Evolutionary conservation across 1,140 invertebrate species (phyloP).

Genomic region (Scylla paramamosain): DNA sequence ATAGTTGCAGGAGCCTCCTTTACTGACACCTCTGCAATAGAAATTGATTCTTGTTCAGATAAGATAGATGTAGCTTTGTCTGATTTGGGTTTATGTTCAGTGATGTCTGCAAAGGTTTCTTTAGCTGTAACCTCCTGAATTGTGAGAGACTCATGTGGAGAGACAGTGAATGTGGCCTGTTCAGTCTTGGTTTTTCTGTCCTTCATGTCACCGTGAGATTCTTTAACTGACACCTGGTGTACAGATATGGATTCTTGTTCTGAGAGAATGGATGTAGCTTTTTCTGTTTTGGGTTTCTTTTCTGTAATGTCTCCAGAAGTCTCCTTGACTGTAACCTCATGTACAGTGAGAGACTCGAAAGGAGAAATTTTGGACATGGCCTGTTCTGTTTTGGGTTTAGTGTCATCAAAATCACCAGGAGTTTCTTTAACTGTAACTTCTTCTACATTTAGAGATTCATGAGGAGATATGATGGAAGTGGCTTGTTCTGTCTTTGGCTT

Average conservation of each 20-base stretch:
- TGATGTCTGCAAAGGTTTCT: slow-evolving; percentile 47
- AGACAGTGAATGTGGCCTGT: slow-evolving; percentile 79
- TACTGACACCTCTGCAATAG: slow-evolving; percentile 61
- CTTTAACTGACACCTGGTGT: slow-evolving; percentile 76
- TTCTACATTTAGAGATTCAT: slow-evolving; percentile 54
- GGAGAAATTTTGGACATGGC: slow-evolving; percentile 25
- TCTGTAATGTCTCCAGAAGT: slow-evolving; percentile 64
- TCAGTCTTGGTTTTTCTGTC: slow-evolving; percentile 78
- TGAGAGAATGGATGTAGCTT: slow-evolving; percentile 63
- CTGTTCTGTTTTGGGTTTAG: slow-evolving; percentile 39
- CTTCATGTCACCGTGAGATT: slow-evolving; percentile 80
- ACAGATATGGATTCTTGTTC: slow-evolving; percentile 46
- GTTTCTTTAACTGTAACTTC: slow-evolving; percentile 77
- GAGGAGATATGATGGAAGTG: slow-evolving; percentile 41
- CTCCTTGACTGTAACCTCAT: slow-evolving; percentile 64
- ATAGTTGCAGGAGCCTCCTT: slow-evolving; percentile 59
- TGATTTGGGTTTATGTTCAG: slow-evolving; percentile 44
- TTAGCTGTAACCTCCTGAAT: slow-evolving; percentile 66
- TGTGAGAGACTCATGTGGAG: slow-evolving; percentile 56
- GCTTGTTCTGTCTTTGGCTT: slow-evolving; percentile 57
- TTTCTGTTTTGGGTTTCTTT: slow-evolving; percentile 71
- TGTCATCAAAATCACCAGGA: slow-evolving; percentile 77
- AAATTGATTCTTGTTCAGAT: slow-evolving; percentile 60
- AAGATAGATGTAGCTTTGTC: slow-evolving; percentile 69
- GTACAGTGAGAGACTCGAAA: slow-evolving; percentile 21